Base-by-base conservation (phyloP, 1,140 invertebrate genomes). In the Melanaphis sacchari region DNA sequence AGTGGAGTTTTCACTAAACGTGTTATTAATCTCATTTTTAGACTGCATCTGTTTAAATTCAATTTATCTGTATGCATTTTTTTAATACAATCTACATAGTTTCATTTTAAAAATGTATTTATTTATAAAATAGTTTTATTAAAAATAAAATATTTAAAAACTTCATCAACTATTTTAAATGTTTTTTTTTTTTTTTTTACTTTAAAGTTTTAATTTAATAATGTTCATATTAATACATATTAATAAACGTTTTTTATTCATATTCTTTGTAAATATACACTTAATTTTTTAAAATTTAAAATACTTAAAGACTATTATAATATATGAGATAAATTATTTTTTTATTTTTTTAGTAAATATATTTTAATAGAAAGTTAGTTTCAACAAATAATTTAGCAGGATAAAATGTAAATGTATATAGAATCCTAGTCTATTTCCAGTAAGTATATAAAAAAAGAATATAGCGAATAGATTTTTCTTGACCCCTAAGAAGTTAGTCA, bases 11-110 rank as follows among this genome's bases (percentile, higher is more conserved):
- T 66, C 36, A 90, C 38, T 66, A 41, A 66, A 90, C 38, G 52
- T 90, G 89, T 90, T 90, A 41, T 59, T 66, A 31, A 66, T 90
- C 89, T 90, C 40, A 40, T 90, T 90, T 90, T 66, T 66, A 22
- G 26, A 59, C 54, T 59, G 52, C 40, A 41, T 41, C 18, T 90
- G 52, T 90, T 59, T 54, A 5, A 38, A 89, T 24, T 89, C 3
- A 89, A 54, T 82, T 36, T 82, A 82, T 18, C 4, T 59, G 8
- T 26, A 59, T 59, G 31, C n/a, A n/a, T 31, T 15, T 66, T 31
- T 59, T 52, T 52, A 59, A 41, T 84, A 40, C 41, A 81, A 7
- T 36, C 36, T 38, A 40, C 4, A 81, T 81, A n/a, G 21, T 82
- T 38, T 82, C 76, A 9, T n/a, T 76, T n/a, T 76, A 76, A 76